phyloP scores from a whole-genome alignment of 2,797 vertebrate genomes.

The Potorous gilbertii region DNA sequence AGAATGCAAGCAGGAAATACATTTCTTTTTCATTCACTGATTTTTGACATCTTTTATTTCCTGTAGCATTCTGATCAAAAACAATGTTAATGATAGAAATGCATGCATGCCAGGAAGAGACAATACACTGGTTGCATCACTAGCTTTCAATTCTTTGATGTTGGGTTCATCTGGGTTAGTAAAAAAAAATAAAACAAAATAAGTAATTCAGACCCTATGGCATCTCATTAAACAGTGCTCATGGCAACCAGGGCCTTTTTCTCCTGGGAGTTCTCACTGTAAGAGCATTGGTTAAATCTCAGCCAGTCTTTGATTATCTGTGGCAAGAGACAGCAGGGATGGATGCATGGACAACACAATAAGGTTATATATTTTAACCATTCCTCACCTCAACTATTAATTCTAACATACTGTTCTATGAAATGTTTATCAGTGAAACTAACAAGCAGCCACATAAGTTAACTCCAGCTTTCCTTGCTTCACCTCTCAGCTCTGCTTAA shows the following conservation, averaged over 20 bases:
- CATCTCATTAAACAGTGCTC: conserved; percentile 15
- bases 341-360: background rate
- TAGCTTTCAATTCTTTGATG: conserved; percentile 24
- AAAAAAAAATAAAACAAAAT: conserved; percentile 21
- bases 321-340: background rate
- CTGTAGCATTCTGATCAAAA: conserved; percentile 50
- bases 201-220: conserved; percentile 52
- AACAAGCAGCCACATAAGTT: background rate
- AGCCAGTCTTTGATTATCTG: background rate
- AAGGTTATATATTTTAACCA: background rate
- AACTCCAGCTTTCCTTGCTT: background rate
- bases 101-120: conserved; percentile 13
- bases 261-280: background rate
- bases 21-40: conserved; percentile 34
- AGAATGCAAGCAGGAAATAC: conserved; percentile 10
- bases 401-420: background rate
- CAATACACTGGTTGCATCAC: conserved; percentile 10
- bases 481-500: background rate
- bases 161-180: conserved; percentile 45
- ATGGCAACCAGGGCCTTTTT: conserved; percentile 31
- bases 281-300: conserved; percentile 35
- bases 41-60: conserved; percentile 33
- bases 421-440: background rate
- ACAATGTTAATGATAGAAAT: conserved; percentile 39
- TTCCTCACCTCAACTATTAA: background rate